Conservation (phyloP, 2,797 vertebrate genomes). For the Peromyscus nudipes region DNA sequence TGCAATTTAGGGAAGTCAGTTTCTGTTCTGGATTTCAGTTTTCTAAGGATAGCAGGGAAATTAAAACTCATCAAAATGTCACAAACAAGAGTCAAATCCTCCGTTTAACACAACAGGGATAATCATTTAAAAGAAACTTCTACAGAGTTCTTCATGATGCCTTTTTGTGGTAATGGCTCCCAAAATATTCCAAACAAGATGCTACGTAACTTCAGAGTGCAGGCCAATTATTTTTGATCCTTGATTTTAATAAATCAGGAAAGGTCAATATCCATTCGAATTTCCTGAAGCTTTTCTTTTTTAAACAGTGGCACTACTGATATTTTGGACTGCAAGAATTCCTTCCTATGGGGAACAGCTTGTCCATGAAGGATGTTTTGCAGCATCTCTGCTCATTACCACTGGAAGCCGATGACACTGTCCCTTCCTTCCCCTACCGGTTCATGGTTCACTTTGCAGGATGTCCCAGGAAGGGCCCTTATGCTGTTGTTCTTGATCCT, state of each 20-base stretch:
- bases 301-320: not conserved
- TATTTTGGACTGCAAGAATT: not conserved
- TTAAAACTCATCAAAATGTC: not conserved
- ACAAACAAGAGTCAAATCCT: not conserved
- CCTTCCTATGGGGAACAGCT: not conserved
- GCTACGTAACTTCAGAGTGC: not conserved
- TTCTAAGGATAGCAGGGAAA: not conserved
- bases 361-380: not conserved
- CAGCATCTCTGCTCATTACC: not conserved
- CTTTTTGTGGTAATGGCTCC: not conserved
- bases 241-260: constrained; percentile 44
- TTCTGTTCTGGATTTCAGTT: constrained; percentile 51
- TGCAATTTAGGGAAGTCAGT: not conserved
- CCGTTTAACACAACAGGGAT: not conserved
- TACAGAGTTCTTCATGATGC: not conserved
- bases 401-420: not conserved
- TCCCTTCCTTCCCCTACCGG: too few species aligned
- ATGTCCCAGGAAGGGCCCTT: too few species aligned
- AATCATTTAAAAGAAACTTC: constrained; percentile 12
- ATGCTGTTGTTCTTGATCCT: not conserved
- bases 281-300: not conserved
- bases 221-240: constrained; percentile 8
- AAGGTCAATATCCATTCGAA: constrained; percentile 12
- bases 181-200: not conserved
- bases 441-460: not conserved